These are phyloP conservation scores for Troglohyphantes excavatus DNA, from an alignment of 2,888 invertebrate genomes.

Conservation along the genomic window DNA sequence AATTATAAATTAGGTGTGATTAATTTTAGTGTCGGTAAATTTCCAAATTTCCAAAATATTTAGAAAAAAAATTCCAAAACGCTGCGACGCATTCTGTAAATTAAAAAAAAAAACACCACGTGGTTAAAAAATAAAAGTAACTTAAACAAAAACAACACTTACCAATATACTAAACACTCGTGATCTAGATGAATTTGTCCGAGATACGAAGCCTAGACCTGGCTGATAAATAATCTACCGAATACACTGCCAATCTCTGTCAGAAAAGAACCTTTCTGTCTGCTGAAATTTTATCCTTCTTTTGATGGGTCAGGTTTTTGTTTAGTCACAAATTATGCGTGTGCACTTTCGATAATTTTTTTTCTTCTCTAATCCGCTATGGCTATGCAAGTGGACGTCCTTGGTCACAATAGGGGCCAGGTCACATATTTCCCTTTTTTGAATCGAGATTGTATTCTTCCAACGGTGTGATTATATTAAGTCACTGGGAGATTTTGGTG, in stretches of 20 bases:
- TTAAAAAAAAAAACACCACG: no score
- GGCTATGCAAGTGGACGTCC: not conserved
- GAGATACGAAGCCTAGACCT: not conserved
- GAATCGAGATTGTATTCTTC: not conserved
- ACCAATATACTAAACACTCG: not conserved
- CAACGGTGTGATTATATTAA: not conserved
- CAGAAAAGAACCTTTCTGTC: not conserved
- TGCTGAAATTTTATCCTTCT: not conserved
- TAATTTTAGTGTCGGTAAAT: no score
- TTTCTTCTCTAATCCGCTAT: not conserved
- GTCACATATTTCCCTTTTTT: not conserved
- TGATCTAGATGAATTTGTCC: not conserved
- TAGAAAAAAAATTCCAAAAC: no score
- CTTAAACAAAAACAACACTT: not conserved
- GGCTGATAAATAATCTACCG: not conserved
- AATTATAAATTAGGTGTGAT: no score
- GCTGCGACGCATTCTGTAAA: no score
- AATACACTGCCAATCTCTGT: not conserved
- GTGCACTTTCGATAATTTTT: not conserved
- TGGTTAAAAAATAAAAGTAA: no score
- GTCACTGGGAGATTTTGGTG: not conserved
- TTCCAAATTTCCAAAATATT: no score
- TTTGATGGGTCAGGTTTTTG: not conserved
- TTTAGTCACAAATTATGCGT: not conserved
- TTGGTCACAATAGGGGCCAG: not conserved